phyloP scores from a whole-genome alignment of 2,888 invertebrate genomes.

The Heteromyza rotundicornis region DNA sequence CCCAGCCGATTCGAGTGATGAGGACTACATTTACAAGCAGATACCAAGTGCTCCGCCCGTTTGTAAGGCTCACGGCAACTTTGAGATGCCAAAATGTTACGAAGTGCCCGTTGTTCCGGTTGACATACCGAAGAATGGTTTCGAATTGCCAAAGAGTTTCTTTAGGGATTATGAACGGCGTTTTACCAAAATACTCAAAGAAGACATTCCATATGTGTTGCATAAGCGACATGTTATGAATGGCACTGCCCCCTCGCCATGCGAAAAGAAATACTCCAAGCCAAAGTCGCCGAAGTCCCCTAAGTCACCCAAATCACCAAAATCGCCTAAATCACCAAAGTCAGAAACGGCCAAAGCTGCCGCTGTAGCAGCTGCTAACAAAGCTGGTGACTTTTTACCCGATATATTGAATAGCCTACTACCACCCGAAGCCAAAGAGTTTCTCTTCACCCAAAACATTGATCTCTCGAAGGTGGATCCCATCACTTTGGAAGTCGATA shows the following conservation, averaged over 20 bases:
- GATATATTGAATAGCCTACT: conserved; percentile 64
- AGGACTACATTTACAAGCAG: conserved; percentile 79
- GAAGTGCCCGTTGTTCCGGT: conserved; percentile 60
- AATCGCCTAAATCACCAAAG: conserved; percentile 68
- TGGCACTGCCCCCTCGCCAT: conserved; percentile 74
- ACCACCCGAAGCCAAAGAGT: conserved; percentile 66
- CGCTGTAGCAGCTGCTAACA: conserved; percentile 37
- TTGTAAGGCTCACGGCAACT: conserved; percentile 75
- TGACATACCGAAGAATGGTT: conserved; percentile 71
- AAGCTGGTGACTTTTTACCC: conserved; percentile 63
- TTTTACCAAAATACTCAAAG: conserved; percentile 63
- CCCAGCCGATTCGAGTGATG: conserved; percentile 84
- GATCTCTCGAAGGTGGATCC: conserved; percentile 78
- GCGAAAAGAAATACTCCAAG: conserved; percentile 64
- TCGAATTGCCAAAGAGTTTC: conserved; percentile 76
- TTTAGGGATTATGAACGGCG: conserved; percentile 72
- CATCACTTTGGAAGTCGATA: conserved; percentile 74
- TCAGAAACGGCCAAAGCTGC: conserved; percentile 42
- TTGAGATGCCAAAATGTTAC: conserved; percentile 67
- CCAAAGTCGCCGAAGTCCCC: conserved; percentile 72
- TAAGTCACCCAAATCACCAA: conserved; percentile 70
- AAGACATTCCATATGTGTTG: conserved; percentile 83
- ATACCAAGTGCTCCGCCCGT: conserved; percentile 76
- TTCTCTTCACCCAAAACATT: conserved; percentile 77
- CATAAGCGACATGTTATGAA: conserved; percentile 87